Conservation (phyloP, 2,797 vertebrate species). For the Sebastes iracundus region DNA sequence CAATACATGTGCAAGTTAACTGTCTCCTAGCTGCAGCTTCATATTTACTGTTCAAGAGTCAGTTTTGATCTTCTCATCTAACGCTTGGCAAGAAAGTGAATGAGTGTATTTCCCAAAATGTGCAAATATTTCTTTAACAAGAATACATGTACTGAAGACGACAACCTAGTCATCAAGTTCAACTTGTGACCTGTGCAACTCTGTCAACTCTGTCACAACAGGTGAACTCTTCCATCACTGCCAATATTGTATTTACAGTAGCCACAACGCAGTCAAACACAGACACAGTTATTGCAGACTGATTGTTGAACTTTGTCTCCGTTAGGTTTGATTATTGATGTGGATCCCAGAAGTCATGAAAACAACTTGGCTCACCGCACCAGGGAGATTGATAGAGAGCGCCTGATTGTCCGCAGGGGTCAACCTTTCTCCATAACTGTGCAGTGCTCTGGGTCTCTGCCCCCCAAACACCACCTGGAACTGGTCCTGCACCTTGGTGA, state of each 20-base stretch:
- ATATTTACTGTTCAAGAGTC: neutral
- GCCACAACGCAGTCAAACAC: neutral
- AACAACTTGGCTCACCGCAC: constrained; percentile 83
- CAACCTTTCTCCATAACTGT: constrained; percentile 78
- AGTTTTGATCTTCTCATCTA: neutral
- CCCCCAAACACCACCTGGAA: constrained; percentile 62
- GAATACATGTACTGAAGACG: neutral
- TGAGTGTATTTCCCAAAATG: neutral
- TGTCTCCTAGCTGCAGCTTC: neutral
- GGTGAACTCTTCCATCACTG: neutral
- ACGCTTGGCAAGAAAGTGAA: too few relatives aligned
- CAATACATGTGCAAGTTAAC: too few relatives aligned
- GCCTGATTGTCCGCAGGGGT: constrained; percentile 82
- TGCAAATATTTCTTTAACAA: neutral
- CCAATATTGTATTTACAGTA: neutral
- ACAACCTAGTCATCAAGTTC: neutral
- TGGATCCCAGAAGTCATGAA: constrained; percentile 74
- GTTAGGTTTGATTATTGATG: constrained; percentile 60
- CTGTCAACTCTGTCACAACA: neutral
- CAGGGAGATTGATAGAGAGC: constrained; percentile 75
- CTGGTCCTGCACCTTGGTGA: constrained; percentile 81
- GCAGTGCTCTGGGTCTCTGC: constrained; percentile 48
- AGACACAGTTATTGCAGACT: too few relatives aligned
- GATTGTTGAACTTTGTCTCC: neutral
- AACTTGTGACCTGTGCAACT: neutral